Evolutionary conservation across 2,888 invertebrate species (phyloP), one percentile per base, ranked within the genome.

Genomic region (Julus scandinavius): DNA sequence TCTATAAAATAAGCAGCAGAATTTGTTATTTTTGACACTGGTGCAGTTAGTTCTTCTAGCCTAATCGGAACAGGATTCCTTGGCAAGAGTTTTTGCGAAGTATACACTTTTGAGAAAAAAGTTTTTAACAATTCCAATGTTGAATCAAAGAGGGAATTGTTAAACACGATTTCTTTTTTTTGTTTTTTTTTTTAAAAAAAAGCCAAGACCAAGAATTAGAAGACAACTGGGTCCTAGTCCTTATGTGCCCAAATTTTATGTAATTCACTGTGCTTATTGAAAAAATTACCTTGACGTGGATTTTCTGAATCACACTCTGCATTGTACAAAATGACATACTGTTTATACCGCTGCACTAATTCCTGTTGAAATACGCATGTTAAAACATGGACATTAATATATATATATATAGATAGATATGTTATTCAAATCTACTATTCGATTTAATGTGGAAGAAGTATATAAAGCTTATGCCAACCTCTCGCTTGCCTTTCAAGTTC

Each of bases 301-400:
- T 85, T 85, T 85, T 40, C 85, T 20, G 92, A 92, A 90, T 94
- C 94, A 91, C 93, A 93, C 89, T 94, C 93, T 11, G 91, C 89
- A 89, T 91, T 91, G 88, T 91, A 90, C 63, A 90, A 86, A 88
- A 91, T 88, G 9, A 90, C 89, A 89, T 91, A 91, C 72, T 90
- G 90, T 86, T 91, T 90, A 88, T 91, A 91, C 50, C 91, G 86
- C 58, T 90, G 91, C n/a, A 90, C 90, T 54, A 91, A 83, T 2
- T 89, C 87, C 91, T 91, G 90, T 49, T 89, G 87, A 54, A 58
- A n/a, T n/a, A n/a, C n/a, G n/a, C n/a, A n/a, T n/a, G n/a, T n/a
- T 54, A 88, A 88, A 90, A 88, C 15, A 38, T 38, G n/a, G n/a
- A n/a, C n/a, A n/a, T n/a, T 4, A 20, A 58, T 29, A 2, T 38